phyloP scores from a whole-genome alignment of 2,888 invertebrate genomes.

The Hyposoter didymator region DNA sequence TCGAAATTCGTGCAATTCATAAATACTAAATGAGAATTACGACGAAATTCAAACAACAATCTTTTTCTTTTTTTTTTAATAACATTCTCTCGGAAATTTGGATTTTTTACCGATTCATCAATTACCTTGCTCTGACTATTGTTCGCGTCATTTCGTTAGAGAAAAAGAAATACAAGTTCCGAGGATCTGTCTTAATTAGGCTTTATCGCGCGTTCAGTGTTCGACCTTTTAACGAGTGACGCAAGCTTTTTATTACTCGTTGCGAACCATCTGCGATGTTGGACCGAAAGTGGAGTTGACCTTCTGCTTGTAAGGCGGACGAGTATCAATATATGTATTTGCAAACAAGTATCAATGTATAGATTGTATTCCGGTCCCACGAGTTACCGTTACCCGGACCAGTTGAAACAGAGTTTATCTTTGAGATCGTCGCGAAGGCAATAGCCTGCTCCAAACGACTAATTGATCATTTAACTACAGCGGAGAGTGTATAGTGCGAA shows the following conservation, averaged over 20 bases:
- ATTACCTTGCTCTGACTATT: not conserved
- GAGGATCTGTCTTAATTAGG: conserved; percentile 8
- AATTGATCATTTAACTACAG: conserved; percentile 65
- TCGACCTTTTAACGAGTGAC: conserved; percentile 20
- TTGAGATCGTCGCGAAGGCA: conserved; percentile 36
- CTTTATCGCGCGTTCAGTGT: not conserved
- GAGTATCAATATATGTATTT: conserved; percentile 1
- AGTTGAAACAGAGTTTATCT: conserved; percentile 28
- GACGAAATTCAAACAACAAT: not conserved
- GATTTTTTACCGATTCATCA: not conserved
- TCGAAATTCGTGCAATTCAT: not conserved
- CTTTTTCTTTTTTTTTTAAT: not conserved
- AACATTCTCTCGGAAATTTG: not conserved
- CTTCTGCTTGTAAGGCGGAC: not conserved
- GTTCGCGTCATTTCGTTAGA: not conserved
- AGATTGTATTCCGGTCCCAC: conserved; percentile 13
- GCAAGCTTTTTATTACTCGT: conserved; percentile 2
- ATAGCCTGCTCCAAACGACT: conserved; percentile 54
- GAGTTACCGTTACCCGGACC: conserved; percentile 54
- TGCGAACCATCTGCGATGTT: conserved; percentile 3
- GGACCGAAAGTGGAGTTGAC: not conserved
- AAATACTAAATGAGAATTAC: not conserved
- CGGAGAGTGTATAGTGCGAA: conserved; percentile 22
- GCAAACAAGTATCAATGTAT: conserved; percentile 18
- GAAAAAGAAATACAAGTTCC: not conserved